Evolutionary conservation across 2,113 vertebrate genomes (phyloP).

Genomic region (Eptesicus fuscus): DNA sequence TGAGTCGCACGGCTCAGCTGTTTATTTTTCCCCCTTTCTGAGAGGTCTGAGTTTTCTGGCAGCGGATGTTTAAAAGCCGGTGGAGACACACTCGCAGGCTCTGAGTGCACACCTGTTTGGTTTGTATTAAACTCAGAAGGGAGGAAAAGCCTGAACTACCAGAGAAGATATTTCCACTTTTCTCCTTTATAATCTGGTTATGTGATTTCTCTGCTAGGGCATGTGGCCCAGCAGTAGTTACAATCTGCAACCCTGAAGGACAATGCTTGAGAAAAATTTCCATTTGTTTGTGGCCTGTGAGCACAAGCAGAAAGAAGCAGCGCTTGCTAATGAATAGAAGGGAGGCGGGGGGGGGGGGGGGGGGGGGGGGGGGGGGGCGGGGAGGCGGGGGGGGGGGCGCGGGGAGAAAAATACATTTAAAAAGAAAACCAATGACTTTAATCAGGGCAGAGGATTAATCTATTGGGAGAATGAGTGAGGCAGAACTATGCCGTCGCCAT

Average conservation of each 20-base stretch:
- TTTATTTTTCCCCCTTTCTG: slow-evolving; percentile 83
- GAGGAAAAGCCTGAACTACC: not conserved
- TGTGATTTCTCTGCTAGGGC: not conserved
- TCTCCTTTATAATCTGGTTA: not conserved
- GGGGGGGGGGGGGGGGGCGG: not conserved
- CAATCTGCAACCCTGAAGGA: not conserved
- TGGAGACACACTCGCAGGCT: slow-evolving; percentile 61
- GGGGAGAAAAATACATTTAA: not conserved
- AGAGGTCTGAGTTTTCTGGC: slow-evolving; percentile 80
- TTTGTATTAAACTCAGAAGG: slow-evolving; percentile 36
- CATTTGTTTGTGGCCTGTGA: not conserved
- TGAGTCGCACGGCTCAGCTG: slow-evolving; percentile 83
- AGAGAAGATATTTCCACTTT: not conserved
- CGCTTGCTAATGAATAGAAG: not conserved
- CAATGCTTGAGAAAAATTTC: not conserved
- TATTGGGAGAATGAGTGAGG: not conserved
- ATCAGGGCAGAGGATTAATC: not conserved
- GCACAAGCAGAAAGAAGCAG: not conserved
- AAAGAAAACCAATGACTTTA: not conserved
- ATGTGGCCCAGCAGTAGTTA: not conserved
- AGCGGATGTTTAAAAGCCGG: slow-evolving; percentile 79
- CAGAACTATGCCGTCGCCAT: not conserved
- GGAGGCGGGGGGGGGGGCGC: rapidly evolving
- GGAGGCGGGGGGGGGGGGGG: not conserved
- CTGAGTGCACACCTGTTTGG: slow-evolving; percentile 73